These are phyloP conservation scores for Lophotis ruficrista DNA, from an alignment of 2,113 vertebrate species.

Conservation along the genomic window DNA sequence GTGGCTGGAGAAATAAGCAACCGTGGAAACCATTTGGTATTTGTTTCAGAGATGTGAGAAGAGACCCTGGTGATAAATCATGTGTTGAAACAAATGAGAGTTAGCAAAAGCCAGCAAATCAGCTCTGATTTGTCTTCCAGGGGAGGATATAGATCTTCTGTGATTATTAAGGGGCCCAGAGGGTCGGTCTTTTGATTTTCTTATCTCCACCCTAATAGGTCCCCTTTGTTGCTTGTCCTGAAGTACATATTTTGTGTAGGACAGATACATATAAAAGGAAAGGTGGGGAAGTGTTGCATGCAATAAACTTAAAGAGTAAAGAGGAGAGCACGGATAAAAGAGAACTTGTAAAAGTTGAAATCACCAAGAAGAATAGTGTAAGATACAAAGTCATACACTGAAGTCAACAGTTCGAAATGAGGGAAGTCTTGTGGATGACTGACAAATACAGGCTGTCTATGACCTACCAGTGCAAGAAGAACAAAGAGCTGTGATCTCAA, in stretches of 20 bases:
- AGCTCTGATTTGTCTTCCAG: not conserved
- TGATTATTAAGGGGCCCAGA: not conserved
- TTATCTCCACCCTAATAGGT: not conserved
- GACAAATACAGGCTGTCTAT: not conserved
- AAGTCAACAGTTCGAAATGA: not conserved
- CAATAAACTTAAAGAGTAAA: not conserved
- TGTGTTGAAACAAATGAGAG: constrained; percentile 21
- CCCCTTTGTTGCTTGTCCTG: not conserved
- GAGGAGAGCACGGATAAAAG: not conserved
- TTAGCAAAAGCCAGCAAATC: constrained; percentile 21
- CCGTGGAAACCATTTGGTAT: not conserved
- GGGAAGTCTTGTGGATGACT: not conserved
- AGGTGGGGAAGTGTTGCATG: not conserved
- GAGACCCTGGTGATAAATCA: not conserved
- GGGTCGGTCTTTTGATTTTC: not conserved
- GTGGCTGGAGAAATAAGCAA: constrained; percentile 33
- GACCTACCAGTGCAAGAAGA: not conserved
- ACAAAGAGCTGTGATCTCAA: not conserved
- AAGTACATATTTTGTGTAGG: not conserved
- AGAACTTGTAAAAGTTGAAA: not conserved
- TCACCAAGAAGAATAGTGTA: not conserved
- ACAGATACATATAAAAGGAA: not conserved
- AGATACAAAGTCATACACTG: not conserved
- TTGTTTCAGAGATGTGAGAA: constrained; percentile 15
- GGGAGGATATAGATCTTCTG: not conserved